Percentiles rank a stretch among this genome's conserved stretches.
These are phyloP conservation scores for Leptatherina wallacei DNA, from an alignment of 2,797 vertebrate species.

Conservation along the genomic window DNA sequence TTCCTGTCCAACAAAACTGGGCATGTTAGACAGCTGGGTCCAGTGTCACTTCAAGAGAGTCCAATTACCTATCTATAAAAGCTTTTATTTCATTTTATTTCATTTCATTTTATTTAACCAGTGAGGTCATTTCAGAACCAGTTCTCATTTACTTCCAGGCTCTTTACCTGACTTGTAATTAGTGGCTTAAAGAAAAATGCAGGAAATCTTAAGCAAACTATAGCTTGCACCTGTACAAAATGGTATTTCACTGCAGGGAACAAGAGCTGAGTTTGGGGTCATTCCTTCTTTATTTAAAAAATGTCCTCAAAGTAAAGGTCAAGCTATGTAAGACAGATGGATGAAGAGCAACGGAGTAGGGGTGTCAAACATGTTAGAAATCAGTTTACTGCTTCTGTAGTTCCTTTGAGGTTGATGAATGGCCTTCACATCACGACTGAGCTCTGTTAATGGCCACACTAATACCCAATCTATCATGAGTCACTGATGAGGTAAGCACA, in stretches of 20 bases:
- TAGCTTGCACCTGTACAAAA: slow-evolving; percentile 25
- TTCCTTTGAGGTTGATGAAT: slow-evolving; percentile 64
- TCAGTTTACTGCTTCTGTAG: slow-evolving; percentile 53
- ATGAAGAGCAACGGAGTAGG: slow-evolving; percentile 10
- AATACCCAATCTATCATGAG: slow-evolving; percentile 30
- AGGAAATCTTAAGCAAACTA: slow-evolving; percentile 31
- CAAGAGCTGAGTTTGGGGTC: slow-evolving; percentile 23
- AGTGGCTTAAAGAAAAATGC: slow-evolving; percentile 15
- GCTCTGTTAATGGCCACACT: slow-evolving; percentile 50
- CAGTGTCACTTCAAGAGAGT: neutral
- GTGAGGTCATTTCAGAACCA: neutral
- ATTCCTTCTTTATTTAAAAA: slow-evolving; percentile 58
- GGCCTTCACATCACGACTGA: slow-evolving; percentile 50
- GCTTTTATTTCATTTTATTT: too few species aligned
- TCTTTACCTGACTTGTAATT: neutral
- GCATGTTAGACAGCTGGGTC: neutral
- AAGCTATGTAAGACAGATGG: slow-evolving; percentile 48
- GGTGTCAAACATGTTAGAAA: slow-evolving; percentile 49
- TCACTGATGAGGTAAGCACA: slow-evolving; percentile 40
- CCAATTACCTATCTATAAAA: neutral
- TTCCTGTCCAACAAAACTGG: neutral
- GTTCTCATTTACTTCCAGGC: neutral
- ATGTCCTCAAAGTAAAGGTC: slow-evolving; percentile 73
- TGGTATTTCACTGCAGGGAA: slow-evolving; percentile 30
- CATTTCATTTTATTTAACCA: neutral